Conservation (phyloP, 2,797 vertebrate species). For the Etheostoma nigrum region DNA sequence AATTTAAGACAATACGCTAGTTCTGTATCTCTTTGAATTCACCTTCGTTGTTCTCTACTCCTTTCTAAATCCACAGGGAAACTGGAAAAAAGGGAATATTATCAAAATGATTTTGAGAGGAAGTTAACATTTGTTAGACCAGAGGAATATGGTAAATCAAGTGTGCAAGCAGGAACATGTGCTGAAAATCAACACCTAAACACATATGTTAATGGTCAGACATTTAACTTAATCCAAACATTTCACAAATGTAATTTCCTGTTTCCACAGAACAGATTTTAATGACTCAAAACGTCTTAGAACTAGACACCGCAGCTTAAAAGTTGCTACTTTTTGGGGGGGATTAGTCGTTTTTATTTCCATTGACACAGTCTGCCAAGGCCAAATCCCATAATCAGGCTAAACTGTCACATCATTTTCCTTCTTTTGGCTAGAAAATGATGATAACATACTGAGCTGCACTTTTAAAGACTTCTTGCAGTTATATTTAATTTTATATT, state of each 20-base stretch:
- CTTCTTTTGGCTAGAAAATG: neutral
- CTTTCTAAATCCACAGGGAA: neutral
- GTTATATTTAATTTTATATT: neutral
- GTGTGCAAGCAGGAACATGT: too few species aligned
- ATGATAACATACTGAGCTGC: neutral
- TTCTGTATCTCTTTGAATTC: neutral
- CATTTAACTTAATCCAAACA: too few species aligned
- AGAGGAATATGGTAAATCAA: neutral
- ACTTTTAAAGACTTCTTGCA: constrained; percentile 4
- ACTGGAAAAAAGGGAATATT: neutral
- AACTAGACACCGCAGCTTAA: constrained; percentile 13
- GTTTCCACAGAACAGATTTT: constrained; percentile 12
- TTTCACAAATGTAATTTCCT: too few species aligned
- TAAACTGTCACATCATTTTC: neutral
- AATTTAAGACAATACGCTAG: neutral
- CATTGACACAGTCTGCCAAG: neutral
- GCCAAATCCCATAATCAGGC: constrained; percentile 27
- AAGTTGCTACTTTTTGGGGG: constrained; percentile 7
- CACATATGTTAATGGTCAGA: too few species aligned
- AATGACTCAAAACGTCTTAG: constrained; percentile 21
- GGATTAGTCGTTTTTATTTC: constrained; percentile 17
- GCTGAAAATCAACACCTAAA: too few species aligned
- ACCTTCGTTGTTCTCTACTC: neutral
- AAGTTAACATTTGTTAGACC: neutral
- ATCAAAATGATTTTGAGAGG: neutral